Evolutionary conservation across 2,113 vertebrate genomes (phyloP), one percentile per base, ranked within the genome.

Genomic region (Eudyptes chrysolophus): DNA sequence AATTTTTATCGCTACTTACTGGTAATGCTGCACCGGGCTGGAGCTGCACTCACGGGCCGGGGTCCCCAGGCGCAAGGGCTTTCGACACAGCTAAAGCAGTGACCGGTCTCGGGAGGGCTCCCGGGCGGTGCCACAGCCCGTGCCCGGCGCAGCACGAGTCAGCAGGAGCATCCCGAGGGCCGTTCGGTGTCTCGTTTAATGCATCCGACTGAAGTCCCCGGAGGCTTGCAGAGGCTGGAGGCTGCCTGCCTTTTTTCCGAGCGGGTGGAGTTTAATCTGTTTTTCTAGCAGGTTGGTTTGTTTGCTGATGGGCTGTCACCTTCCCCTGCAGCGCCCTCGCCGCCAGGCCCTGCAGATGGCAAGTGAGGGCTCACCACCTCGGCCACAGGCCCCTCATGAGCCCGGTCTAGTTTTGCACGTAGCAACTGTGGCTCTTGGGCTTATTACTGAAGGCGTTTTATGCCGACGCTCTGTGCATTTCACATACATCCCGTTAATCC

Each of bases 121-220:
- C 36, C 32, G 6, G 18, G 32, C 24, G 7, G 32, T 29, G 32
- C 25, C 6, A 2, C 49, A 32, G 60, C 38, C 30, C 5, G 3
- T 10, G 60, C 29, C 10, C 3, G 5, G 65, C 34, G 4, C 61
- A 34, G 46, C 44, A 11, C 27, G 25, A 19, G 30, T 10, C 77
- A 24, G 20, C 54, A 58, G 65, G 17, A 49, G 65, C 54, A 2
- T 49, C 54, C 55, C 36, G 3, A 24, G 52, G 66, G 66, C 30
- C 2, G 1, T 11, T n/a, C 15, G 1, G 1, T 11, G 48, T 62
- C 57, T 42, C 2, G 2, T 26, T 52, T 30, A 8, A 10, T 8
- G 82, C 30, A 19, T 15, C n/a, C 3, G 2, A 29, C 46, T 27
- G 15, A 42, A 27, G 24, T 4, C 48, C 38, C 68, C 57, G 15